These are phyloP conservation scores for Actinia tenebrosa DNA, from an alignment of 64 coral and sea anemone species.

Conservation along the genomic window DNA sequence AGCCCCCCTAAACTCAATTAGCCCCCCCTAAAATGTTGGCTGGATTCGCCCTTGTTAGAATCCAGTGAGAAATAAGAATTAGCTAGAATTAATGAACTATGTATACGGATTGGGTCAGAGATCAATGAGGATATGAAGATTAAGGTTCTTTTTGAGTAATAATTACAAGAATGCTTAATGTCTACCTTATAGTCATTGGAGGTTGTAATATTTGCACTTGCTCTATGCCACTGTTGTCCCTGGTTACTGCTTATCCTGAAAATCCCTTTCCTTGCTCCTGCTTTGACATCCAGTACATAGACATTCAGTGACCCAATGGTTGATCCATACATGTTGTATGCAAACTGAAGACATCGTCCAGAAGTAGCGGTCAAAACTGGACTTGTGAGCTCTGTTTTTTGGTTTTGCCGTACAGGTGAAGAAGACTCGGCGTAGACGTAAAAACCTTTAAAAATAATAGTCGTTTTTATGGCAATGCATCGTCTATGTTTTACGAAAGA, in stretches of 20 bases:
- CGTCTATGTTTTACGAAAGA: too few relatives aligned
- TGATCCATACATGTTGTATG: conserved; percentile 69
- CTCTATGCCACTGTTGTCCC: conserved; percentile 45
- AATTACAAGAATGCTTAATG: too few relatives aligned
- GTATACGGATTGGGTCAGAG: too few relatives aligned
- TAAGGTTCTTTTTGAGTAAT: too few relatives aligned
- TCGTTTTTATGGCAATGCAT: not conserved
- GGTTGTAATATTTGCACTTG: conserved; percentile 28
- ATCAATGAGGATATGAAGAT: too few relatives aligned
- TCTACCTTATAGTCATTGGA: conserved; percentile 19
- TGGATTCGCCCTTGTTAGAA: too few relatives aligned
- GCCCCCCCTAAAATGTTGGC: too few relatives aligned
- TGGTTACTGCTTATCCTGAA: conserved; percentile 50
- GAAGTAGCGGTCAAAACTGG: conserved; percentile 15
- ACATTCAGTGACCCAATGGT: conserved; percentile 38
- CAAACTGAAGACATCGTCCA: conserved; percentile 54
- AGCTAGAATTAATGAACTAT: too few relatives aligned
- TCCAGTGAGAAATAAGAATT: too few relatives aligned
- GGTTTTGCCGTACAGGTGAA: conserved; percentile 42
- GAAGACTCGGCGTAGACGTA: conserved; percentile 51
- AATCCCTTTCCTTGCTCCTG: not conserved
- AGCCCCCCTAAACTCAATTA: too few relatives aligned
- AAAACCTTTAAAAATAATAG: not conserved
- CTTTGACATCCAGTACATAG: not conserved
- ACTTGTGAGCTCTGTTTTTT: conserved; percentile 46